Percentiles rank a stretch among this genome's conserved stretches.
These are phyloP conservation scores for Notarius quadriscutis DNA, from an alignment of 2,113 vertebrate genomes.

Conservation along the genomic window DNA sequence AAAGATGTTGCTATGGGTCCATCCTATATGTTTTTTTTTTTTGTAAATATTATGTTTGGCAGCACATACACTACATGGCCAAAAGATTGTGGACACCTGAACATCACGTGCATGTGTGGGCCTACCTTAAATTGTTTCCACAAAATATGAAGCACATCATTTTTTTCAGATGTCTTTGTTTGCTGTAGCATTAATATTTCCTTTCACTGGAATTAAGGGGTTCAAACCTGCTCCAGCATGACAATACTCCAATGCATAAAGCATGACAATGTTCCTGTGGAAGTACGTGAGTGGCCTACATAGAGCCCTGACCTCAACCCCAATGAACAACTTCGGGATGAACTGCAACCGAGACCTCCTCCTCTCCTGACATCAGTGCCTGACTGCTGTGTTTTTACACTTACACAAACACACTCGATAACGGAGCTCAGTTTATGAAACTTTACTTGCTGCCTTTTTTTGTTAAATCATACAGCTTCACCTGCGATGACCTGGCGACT, in stretches of 20 bases:
- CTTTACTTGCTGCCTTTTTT: too few species aligned
- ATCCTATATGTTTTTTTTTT: not conserved
- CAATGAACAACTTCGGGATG: too few species aligned
- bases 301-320: too few species aligned
- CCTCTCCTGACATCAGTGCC: too few species aligned
- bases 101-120: not conserved
- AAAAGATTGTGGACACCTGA: not conserved
- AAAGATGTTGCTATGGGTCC: not conserved
- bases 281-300: too few species aligned
- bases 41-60: not conserved
- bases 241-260: too few species aligned
- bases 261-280: not conserved
- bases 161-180: not conserved
- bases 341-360: too few species aligned
- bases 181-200: not conserved
- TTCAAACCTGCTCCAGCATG: not conserved
- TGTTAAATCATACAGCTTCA: too few species aligned
- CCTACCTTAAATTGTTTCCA: not conserved
- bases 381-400: too few species aligned
- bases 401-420: too few species aligned
- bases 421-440: too few species aligned
- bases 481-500: too few species aligned
- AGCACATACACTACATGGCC: not conserved
- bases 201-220: not conserved
- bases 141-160: not conserved